A percentile compares a stretch with the other conserved stretches of the same genome.
phyloP scores from a whole-genome alignment of 2,888 invertebrate species.

The Brachynemurus nebulosus region DNA sequence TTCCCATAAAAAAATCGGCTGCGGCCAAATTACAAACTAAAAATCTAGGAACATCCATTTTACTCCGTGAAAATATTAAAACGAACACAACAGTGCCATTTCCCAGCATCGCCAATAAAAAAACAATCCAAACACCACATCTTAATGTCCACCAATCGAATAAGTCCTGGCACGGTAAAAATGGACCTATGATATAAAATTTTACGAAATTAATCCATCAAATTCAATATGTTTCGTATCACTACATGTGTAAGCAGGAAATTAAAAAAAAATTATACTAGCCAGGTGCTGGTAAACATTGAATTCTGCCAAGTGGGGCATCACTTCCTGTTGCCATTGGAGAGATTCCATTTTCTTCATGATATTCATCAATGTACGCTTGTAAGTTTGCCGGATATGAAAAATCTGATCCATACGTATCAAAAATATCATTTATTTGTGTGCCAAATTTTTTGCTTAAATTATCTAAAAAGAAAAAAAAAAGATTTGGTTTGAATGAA shows the following conservation, averaged over 20 bases:
- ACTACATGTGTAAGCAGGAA: not conserved
- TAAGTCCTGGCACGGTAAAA: slow-evolving; percentile 87
- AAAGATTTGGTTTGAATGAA: not conserved
- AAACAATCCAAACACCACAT: slow-evolving; percentile 95
- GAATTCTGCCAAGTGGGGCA: slow-evolving; percentile 36
- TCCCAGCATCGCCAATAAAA: slow-evolving; percentile 86
- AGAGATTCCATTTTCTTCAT: slow-evolving; percentile 44
- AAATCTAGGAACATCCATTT: slow-evolving; percentile 94
- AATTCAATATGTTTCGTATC: too few relatives aligned
- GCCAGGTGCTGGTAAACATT: slow-evolving; percentile 76
- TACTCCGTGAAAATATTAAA: slow-evolving; percentile 75
- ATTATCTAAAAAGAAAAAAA: slow-evolving; percentile 41
- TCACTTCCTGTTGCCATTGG: slow-evolving; percentile 26
- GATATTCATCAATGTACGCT: slow-evolving; percentile 58
- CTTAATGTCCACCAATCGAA: slow-evolving; percentile 97
- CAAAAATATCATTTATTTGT: slow-evolving; percentile 55
- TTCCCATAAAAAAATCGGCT: slow-evolving; percentile 95
- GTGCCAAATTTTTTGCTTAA: slow-evolving; percentile 56
- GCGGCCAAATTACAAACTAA: slow-evolving; percentile 93
- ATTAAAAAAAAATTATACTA: not conserved
- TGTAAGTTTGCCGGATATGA: slow-evolving; percentile 55
- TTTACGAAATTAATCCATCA: not conserved
- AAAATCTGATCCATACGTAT: slow-evolving; percentile 53
- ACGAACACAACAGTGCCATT: slow-evolving; percentile 94
- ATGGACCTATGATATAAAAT: slow-evolving; percentile 52